Conservation (phyloP, 2,888 invertebrate species). For the Mesoligia furuncula region DNA sequence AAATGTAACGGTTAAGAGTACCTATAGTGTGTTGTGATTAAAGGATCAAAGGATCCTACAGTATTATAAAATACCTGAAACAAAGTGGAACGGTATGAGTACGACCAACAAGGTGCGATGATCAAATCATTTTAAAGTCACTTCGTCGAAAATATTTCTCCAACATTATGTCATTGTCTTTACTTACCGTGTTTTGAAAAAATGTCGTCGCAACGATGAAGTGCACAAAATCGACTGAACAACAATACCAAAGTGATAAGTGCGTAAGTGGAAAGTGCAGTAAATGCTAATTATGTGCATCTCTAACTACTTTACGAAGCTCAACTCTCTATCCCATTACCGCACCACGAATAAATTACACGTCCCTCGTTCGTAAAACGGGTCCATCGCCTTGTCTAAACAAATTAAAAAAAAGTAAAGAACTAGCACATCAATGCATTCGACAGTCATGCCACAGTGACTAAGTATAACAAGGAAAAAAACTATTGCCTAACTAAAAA, state of each 20-base stretch:
- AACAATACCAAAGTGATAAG: conserved; percentile 20
- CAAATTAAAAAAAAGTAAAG: conserved; percentile 28
- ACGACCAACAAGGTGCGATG: background rate
- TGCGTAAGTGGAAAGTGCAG: conserved; percentile 44
- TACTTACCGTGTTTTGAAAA: conserved; percentile 23
- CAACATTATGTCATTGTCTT: background rate
- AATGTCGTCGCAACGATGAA: background rate
- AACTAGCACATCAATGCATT: conserved; percentile 66
- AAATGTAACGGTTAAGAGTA: background rate
- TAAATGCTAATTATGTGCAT: conserved; percentile 32
- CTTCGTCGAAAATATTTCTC: background rate
- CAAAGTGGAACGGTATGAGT: background rate
- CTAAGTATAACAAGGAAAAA: conserved; percentile 70
- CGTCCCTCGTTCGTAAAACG: conserved; percentile 25
- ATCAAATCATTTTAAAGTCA: background rate
- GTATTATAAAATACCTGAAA: conserved; percentile 13
- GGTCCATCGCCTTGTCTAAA: conserved; percentile 25
- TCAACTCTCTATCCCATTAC: conserved; percentile 27
- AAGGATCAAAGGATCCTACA: background rate
- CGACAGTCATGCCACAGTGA: conserved; percentile 73
- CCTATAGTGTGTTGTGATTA: background rate
- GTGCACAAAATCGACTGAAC: conserved; percentile 5
- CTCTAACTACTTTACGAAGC: conserved; percentile 49
- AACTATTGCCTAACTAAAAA: conserved; percentile 68
- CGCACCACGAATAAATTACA: conserved; percentile 11